These are phyloP conservation scores for Urophycis tenuis DNA, from an alignment of 2,797 vertebrate species.

Conservation along the genomic window DNA sequence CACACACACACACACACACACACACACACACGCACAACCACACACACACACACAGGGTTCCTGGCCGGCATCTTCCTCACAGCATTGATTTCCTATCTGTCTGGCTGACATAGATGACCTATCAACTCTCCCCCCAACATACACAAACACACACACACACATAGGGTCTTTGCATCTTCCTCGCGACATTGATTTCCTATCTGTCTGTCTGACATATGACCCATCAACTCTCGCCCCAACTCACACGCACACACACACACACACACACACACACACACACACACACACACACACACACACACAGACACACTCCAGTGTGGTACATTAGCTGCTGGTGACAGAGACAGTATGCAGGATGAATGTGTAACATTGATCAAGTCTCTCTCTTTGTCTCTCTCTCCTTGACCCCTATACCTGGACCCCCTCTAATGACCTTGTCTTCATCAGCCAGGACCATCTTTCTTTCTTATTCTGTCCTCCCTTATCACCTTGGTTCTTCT, in stretches of 20 bases:
- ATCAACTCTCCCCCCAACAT: neutral
- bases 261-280: constrained; percentile 17
- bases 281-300: neutral
- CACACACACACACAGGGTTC: neutral
- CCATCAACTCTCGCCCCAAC: neutral
- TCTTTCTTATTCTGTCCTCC: neutral
- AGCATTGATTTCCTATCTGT: constrained; percentile 48
- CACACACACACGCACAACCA: neutral
- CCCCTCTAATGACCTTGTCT: neutral
- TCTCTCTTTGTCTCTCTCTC: neutral
- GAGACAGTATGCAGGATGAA: neutral
- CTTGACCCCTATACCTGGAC: neutral
- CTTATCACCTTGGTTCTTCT: neutral
- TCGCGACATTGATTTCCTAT: constrained; percentile 51
- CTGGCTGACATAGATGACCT: constrained; percentile 30
- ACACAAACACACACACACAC: neutral
- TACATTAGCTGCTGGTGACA: constrained; percentile 13
- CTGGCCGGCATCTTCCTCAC: constrained; percentile 33
- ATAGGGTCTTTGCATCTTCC: constrained; percentile 32
- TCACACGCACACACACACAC: neutral
- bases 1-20: neutral
- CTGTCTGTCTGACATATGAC: constrained; percentile 31
- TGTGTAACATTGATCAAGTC: neutral
- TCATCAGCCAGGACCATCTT: neutral
- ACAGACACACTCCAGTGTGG: neutral